These are phyloP conservation scores for Pangasianodon gigas DNA, from an alignment of 2,113 vertebrate genomes.

Conservation along the genomic window DNA sequence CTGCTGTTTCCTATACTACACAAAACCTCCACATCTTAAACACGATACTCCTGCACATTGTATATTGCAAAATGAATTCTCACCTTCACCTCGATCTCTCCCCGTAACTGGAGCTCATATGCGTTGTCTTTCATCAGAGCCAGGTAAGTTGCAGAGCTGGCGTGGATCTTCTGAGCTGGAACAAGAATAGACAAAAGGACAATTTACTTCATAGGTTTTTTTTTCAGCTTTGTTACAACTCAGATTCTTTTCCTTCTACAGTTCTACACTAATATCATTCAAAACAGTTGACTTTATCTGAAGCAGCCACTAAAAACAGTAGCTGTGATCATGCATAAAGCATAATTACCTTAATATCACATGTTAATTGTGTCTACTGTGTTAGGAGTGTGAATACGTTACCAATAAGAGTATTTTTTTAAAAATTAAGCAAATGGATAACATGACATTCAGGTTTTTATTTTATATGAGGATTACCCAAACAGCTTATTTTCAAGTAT, in stretches of 20 bases:
- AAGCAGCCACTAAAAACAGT: neutral
- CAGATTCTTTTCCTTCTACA: neutral
- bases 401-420: too few species aligned
- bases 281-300: neutral
- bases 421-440: neutral
- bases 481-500: too few species aligned
- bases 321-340: neutral
- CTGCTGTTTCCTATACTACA: neutral
- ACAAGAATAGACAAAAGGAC: conserved; percentile 9
- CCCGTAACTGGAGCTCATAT: conserved; percentile 83
- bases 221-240: neutral
- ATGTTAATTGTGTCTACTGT: neutral
- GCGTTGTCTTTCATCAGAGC: conserved; percentile 80
- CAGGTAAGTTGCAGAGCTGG: conserved; percentile 82
- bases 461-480: neutral
- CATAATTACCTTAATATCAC: neutral
- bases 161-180: conserved; percentile 85
- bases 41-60: neutral
- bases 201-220: neutral
- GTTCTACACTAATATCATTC: neutral
- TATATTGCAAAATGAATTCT: conserved; percentile 16
- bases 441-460: neutral
- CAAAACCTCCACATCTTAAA: neutral
- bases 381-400: neutral
- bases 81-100: conserved; percentile 91